Percentiles rank a stretch among this genome's conserved stretches.
These are phyloP conservation scores for Melitaea athalia DNA, from an alignment of 2,888 invertebrate genomes.

Conservation along the genomic window DNA sequence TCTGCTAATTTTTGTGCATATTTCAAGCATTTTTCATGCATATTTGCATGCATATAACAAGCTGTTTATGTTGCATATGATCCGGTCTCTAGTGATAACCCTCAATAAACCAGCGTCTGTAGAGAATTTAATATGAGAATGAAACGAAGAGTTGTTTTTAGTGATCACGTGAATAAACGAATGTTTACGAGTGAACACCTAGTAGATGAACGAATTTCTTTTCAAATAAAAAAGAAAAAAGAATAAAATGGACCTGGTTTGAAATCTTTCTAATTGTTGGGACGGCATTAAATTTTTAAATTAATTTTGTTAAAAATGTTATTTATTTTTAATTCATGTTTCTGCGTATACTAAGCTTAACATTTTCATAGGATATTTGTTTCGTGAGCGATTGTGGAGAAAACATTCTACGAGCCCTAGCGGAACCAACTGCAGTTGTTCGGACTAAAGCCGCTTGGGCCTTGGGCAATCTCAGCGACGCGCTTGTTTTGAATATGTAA, in stretches of 20 bases:
- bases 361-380: conserved; percentile 72
- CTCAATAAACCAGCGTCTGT: too few species aligned
- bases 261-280: too few species aligned
- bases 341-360: not conserved
- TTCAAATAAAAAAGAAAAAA: too few species aligned
- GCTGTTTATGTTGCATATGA: too few species aligned
- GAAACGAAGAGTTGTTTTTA: too few species aligned
- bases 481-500: conserved; percentile 87
- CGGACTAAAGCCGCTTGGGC: conserved; percentile 93
- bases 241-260: too few species aligned
- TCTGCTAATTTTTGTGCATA: too few species aligned
- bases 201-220: not conserved
- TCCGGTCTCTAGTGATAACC: too few species aligned
- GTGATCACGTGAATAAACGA: too few species aligned
- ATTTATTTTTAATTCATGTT: not conserved
- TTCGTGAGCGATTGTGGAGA: conserved; percentile 92
- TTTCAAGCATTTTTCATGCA: too few species aligned
- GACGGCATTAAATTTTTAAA: not conserved
- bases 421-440: conserved; percentile 86
- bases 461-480: conserved; percentile 92
- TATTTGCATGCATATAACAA: too few species aligned
- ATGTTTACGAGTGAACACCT: not conserved
- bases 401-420: conserved; percentile 84
- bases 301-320: not conserved
- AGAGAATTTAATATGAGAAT: too few species aligned